These are phyloP conservation scores for Apotomis betuletana DNA, from an alignment of 2,888 invertebrate genomes.

Conservation along the genomic window DNA sequence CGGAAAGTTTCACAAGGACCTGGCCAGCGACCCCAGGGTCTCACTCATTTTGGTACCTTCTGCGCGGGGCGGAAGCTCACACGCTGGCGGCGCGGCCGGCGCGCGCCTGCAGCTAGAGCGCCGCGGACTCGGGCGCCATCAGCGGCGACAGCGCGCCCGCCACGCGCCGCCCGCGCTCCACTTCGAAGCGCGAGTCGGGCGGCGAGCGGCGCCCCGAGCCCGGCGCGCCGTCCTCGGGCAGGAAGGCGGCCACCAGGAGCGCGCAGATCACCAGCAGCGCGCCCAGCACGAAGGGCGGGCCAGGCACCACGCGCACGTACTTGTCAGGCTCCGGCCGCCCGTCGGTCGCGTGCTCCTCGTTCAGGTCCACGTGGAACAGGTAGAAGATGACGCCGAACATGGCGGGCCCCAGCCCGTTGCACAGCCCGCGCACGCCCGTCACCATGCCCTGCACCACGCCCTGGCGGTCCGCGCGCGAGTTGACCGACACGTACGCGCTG, in stretches of 20 bases:
- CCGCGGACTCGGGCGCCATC: slow-evolving; percentile 90
- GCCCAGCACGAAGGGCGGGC: slow-evolving; percentile 99
- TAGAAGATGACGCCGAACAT: slow-evolving; percentile 99
- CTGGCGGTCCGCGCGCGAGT: slow-evolving; percentile 98
- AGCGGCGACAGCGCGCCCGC: slow-evolving; percentile 90
- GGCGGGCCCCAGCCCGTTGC: slow-evolving; percentile 99
- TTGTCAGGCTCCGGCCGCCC: slow-evolving; percentile 70
- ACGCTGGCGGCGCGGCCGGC: slow-evolving; percentile 77
- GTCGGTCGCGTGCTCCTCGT: slow-evolving; percentile 85
- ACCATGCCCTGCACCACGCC: slow-evolving; percentile 99
- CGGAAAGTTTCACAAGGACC: slow-evolving; percentile 61
- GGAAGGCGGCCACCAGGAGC: slow-evolving; percentile 94
- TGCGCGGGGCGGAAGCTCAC: slow-evolving; percentile 68
- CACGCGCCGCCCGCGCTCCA: slow-evolving; percentile 90
- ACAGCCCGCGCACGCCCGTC: slow-evolving; percentile 98
- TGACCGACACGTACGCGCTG: slow-evolving; percentile 98
- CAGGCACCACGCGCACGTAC: slow-evolving; percentile 91
- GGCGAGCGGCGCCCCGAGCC: slow-evolving; percentile 79
- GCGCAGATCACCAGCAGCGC: slow-evolving; percentile 98
- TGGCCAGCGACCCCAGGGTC: slow-evolving; percentile 63
- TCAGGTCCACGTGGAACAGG: slow-evolving; percentile 98
- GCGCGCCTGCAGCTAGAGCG: slow-evolving; percentile 84
- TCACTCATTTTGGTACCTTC: slow-evolving; percentile 74
- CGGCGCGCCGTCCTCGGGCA: slow-evolving; percentile 86
- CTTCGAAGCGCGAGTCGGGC: slow-evolving; percentile 91